Percentiles rank a stretch among this genome's conserved stretches.
Conservation (phyloP, 2,113 vertebrate species). For the Malaclemys terrapin region DNA sequence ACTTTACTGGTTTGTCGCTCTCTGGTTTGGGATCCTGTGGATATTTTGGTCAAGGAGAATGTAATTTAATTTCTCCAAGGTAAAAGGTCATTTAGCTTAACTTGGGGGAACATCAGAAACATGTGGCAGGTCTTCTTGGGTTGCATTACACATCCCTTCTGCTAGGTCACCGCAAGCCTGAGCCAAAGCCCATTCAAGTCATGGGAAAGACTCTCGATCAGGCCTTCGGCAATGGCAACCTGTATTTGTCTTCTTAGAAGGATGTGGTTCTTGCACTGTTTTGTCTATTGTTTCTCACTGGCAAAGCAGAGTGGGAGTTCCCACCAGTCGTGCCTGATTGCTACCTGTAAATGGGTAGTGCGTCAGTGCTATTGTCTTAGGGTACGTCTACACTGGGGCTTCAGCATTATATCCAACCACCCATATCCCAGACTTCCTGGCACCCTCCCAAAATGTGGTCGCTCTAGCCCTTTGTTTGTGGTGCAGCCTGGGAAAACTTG, state of each 20-base stretch:
- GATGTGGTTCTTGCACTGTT: background rate
- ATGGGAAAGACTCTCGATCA: no score
- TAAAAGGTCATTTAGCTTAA: background rate
- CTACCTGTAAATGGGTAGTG: background rate
- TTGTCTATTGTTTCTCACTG: background rate
- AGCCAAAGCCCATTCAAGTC: background rate
- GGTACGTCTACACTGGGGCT: no score
- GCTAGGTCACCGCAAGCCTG: background rate
- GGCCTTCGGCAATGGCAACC: background rate
- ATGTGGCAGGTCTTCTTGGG: background rate
- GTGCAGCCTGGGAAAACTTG: no score
- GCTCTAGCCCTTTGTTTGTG: no score
- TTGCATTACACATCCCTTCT: background rate
- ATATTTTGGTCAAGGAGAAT: background rate
- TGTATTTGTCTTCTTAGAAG: background rate
- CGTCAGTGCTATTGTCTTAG: background rate
- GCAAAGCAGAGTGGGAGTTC: background rate
- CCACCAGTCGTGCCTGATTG: background rate
- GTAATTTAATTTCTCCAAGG: background rate
- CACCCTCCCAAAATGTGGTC: no score
- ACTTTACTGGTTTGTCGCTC: background rate
- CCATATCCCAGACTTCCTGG: no score
- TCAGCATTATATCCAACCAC: no score
- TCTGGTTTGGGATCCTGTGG: background rate
- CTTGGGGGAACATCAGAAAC: background rate